phyloP scores from a whole-genome alignment of 2,113 vertebrate genomes.

The Oncorhynchus nerka region DNA sequence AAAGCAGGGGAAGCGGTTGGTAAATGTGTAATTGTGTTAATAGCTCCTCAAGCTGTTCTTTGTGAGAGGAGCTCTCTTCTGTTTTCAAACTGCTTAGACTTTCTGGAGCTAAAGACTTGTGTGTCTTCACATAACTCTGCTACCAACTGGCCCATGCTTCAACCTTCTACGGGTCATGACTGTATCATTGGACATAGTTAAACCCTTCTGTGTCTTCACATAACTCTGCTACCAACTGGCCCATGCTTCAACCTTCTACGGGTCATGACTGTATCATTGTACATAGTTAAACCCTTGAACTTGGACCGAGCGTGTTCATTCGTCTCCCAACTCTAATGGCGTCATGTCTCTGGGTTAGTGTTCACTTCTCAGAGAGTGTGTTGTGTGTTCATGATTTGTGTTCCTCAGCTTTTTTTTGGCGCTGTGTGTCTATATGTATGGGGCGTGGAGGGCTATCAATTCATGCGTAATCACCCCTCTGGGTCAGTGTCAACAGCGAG shows the following conservation, averaged over 20 bases:
- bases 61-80: neutral
- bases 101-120: neutral
- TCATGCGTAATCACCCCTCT: conserved; percentile 23
- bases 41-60: neutral
- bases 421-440: neutral
- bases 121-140: neutral
- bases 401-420: neutral
- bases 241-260: too few species aligned
- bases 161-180: too few species aligned
- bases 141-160: neutral
- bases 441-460: neutral
- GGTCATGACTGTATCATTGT: neutral
- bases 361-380: conserved; percentile 12
- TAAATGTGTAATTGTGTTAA: conserved; percentile 63
- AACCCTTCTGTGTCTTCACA: conserved; percentile 2
- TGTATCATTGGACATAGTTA: neutral
- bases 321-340: conserved; percentile 11
- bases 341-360: conserved; percentile 1
- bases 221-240: neutral
- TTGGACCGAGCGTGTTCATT: neutral
- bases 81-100: neutral
- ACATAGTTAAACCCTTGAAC: neutral
- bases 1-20: conserved; percentile 33
- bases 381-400: neutral
- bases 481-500: conserved; percentile 32